Percentiles rank a stretch among this genome's conserved stretches.
phyloP scores from a whole-genome alignment of 1,140 invertebrate species.

The Atta cephalotes region DNA sequence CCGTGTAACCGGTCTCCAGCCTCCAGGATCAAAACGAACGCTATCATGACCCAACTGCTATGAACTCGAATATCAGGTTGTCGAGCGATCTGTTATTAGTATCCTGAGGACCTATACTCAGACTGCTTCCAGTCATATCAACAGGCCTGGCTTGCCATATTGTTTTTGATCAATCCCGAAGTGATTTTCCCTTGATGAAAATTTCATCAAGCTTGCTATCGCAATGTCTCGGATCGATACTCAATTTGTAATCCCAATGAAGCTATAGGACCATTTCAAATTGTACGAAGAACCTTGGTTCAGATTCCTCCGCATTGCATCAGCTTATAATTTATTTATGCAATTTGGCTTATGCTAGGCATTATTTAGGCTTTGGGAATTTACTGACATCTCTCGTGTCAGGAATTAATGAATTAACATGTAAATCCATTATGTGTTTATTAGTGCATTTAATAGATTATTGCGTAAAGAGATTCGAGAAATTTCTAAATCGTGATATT shows the following conservation, averaged over 20 bases:
- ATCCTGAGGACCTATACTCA: conserved; percentile 16
- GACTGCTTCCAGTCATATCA: not conserved
- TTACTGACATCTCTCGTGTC: not conserved
- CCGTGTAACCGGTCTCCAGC: conserved; percentile 46
- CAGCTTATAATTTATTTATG: conserved; percentile 5
- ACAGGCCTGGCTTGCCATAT: not conserved
- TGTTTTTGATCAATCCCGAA: conserved; percentile 31
- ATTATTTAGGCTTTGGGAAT: not conserved
- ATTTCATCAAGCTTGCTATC: not conserved
- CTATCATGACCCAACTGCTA: conserved; percentile 51
- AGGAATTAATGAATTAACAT: conserved; percentile 57
- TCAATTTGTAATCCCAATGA: not conserved
- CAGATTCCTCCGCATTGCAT: not conserved
- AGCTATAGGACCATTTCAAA: not conserved
- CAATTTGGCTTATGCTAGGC: not conserved
- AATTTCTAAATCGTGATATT: not conserved
- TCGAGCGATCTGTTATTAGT: conserved; percentile 59
- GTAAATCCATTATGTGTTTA: conserved; percentile 28
- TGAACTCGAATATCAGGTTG: conserved; percentile 36
- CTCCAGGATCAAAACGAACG: conserved; percentile 55
- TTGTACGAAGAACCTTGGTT: not conserved
- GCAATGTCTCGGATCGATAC: not conserved
- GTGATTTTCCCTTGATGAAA: not conserved
- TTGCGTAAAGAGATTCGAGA: not conserved
- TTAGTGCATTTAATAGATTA: not conserved